A percentile compares a stretch with the other conserved stretches of the same genome.
These are phyloP conservation scores for Melieria crassipennis DNA, from an alignment of 2,888 invertebrate species.

Conservation along the genomic window DNA sequence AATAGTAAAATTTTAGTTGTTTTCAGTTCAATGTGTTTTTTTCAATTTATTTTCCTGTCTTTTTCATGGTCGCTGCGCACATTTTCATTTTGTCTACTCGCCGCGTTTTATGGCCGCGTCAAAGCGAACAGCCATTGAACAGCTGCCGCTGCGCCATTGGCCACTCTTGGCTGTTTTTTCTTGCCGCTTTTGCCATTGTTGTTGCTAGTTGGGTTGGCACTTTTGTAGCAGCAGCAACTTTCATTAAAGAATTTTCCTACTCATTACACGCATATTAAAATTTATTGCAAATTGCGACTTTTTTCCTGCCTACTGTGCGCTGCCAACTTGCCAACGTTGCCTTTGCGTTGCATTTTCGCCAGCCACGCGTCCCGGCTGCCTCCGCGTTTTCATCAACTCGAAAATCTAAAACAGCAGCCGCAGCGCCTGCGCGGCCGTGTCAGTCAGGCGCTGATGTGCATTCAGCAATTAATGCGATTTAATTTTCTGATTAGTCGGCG, in stretches of 20 bases:
- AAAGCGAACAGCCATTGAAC: no score
- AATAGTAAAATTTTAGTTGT: no score
- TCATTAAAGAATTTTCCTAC: slow-evolving; percentile 11
- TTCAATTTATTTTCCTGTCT: no score
- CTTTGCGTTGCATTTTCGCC: no score
- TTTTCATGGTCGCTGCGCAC: background rate
- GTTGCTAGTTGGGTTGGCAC: slow-evolving; percentile 33
- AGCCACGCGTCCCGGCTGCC: no score
- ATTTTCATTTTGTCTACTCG: background rate
- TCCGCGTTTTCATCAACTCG: no score
- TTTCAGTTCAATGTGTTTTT: no score
- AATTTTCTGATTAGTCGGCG: slow-evolving; percentile 63
- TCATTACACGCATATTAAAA: slow-evolving; percentile 33
- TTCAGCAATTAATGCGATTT: slow-evolving; percentile 66
- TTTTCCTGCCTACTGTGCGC: no score
- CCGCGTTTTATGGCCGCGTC: slow-evolving; percentile 3
- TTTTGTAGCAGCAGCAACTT: slow-evolving; percentile 11
- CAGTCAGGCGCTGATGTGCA: slow-evolving; percentile 46
- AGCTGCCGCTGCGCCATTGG: no score
- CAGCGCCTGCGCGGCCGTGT: slow-evolving; percentile 21
- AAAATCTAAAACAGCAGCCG: slow-evolving; percentile 14
- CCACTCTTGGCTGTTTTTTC: no score
- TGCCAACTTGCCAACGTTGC: no score
- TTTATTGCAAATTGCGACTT: slow-evolving; percentile 24
- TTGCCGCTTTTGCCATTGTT: background rate